Evolutionary conservation across 2,113 vertebrate species (phyloP).

Genomic region (Pelobates fuscus): DNA sequence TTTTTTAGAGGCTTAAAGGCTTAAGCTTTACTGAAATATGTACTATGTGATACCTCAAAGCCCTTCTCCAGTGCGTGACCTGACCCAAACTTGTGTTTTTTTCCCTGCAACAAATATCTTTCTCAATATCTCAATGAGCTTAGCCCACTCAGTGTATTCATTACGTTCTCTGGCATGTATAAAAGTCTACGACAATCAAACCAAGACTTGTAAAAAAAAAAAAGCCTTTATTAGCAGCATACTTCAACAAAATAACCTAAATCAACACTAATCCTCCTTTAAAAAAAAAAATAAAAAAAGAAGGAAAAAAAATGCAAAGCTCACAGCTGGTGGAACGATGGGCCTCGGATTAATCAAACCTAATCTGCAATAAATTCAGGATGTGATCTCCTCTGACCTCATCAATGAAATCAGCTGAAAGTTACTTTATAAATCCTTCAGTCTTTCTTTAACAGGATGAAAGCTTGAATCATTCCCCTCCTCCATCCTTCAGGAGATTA

Average conservation of each 20-base stretch:
- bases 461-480: conserved; percentile 51
- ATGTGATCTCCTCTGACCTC: conserved; percentile 59
- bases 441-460: conserved; percentile 61
- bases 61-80: conserved; percentile 55
- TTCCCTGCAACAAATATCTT: conserved; percentile 52
- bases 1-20: not conserved
- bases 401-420: conserved; percentile 58
- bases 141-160: conserved; percentile 52
- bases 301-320: conserved; percentile 52
- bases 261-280: conserved; percentile 57
- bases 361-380: conserved; percentile 59
- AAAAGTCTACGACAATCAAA: conserved; percentile 51
- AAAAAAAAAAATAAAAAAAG: conserved; percentile 46
- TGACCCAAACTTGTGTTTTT: conserved; percentile 53
- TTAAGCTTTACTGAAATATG: conserved; percentile 75
- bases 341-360: conserved; percentile 53
- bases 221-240: conserved; percentile 51
- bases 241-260: conserved; percentile 57
- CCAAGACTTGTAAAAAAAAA: conserved; percentile 53
- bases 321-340: conserved; percentile 52
- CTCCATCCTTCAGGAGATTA: conserved; percentile 55
- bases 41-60: conserved; percentile 70
- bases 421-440: conserved; percentile 63
- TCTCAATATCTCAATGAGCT: conserved; percentile 54
- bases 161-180: conserved; percentile 51